These are phyloP conservation scores for Aromia moschata DNA, from an alignment of 2,888 invertebrate genomes.

Conservation along the genomic window DNA sequence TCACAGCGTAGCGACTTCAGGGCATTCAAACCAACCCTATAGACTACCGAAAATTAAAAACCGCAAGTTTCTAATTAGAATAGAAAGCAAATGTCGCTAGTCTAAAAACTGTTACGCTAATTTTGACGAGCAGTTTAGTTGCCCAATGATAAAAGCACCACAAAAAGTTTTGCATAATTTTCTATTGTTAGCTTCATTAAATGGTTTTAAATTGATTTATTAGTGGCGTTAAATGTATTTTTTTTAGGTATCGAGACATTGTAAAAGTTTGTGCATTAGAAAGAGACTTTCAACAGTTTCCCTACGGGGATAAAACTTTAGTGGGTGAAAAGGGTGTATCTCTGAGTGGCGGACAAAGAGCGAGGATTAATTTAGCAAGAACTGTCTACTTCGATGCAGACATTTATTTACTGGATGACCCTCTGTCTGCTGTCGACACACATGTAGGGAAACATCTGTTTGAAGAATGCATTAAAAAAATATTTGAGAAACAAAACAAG, in stretches of 20 bases:
- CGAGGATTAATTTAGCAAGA: conserved; percentile 79
- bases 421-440: conserved; percentile 82
- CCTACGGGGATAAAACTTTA: conserved; percentile 76
- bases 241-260: conserved; percentile 55
- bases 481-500: conserved; percentile 71
- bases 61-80: no score
- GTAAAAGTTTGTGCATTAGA: conserved; percentile 72
- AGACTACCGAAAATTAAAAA: no score
- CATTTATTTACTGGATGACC: conserved; percentile 83
- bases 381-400: conserved; percentile 81
- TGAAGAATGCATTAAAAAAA: conserved; percentile 73
- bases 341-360: conserved; percentile 84
- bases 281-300: conserved; percentile 76
- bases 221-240: no score
- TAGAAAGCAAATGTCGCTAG: no score
- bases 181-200: no score
- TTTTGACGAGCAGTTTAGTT: no score
- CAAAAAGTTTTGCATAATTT: no score
- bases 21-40: no score
- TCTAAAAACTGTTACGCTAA: no score
- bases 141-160: no score
- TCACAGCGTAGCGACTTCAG: no score
- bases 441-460: conserved; percentile 80
- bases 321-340: conserved; percentile 83
- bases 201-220: no score